Conservation (phyloP, 1,140 invertebrate species). For the Trachelipus rathkii region DNA sequence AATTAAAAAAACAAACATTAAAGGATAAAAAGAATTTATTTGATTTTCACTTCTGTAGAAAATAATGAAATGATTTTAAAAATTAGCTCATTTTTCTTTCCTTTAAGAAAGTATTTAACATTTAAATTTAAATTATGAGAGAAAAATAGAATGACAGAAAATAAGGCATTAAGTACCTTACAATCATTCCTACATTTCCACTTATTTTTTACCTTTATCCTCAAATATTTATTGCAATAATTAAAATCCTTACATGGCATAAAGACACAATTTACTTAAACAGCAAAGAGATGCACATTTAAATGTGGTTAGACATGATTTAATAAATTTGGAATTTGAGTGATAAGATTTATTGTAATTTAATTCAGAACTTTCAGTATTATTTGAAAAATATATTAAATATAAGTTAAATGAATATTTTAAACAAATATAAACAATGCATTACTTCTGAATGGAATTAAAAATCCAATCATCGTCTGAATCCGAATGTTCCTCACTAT, state of each 20-base stretch:
- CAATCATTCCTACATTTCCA: too few relatives aligned
- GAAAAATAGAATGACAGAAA: too few relatives aligned
- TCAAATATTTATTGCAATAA: too few relatives aligned
- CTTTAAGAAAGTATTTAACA: too few relatives aligned
- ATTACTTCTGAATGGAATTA: not conserved
- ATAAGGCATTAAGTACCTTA: too few relatives aligned
- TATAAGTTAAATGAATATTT: not conserved
- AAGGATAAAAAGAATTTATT: not conserved
- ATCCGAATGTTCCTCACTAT: not conserved
- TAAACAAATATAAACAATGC: not conserved
- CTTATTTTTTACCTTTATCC: too few relatives aligned
- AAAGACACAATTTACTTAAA: too few relatives aligned
- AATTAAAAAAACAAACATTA: not conserved
- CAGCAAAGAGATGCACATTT: too few relatives aligned
- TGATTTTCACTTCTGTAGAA: not conserved
- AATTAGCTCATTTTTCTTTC: too few relatives aligned
- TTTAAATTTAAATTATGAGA: too few relatives aligned
- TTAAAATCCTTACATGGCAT: too few relatives aligned
- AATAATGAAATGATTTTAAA: not conserved
- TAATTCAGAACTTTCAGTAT: not conserved
- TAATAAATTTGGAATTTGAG: not conserved
- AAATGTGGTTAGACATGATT: not conserved
- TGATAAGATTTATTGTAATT: slow-evolving; percentile 7
- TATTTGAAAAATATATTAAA: not conserved
- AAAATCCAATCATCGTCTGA: not conserved